phyloP scores from a whole-genome alignment of 2,888 invertebrate species.

The Endotricha flammealis region DNA sequence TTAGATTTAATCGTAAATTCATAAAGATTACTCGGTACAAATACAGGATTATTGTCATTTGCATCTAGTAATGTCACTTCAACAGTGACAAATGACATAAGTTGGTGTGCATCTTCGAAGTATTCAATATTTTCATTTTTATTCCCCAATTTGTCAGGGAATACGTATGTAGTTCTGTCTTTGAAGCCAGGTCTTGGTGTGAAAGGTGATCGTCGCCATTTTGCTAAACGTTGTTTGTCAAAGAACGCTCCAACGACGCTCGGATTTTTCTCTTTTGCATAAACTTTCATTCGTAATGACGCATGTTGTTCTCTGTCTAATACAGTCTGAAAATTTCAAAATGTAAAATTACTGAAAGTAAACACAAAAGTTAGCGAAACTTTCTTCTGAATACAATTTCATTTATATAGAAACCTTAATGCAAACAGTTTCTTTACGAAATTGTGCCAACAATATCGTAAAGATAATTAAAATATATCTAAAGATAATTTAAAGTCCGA shows the following conservation, averaged over 20 bases:
- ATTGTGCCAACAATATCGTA: too few relatives aligned
- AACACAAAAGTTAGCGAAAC: too few relatives aligned
- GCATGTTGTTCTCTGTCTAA: slow-evolving; percentile 88
- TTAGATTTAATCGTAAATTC: slow-evolving; percentile 85
- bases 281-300: slow-evolving; percentile 85
- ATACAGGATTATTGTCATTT: slow-evolving; percentile 94
- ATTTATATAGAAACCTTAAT: too few relatives aligned
- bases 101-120: slow-evolving; percentile 52
- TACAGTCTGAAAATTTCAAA: slow-evolving; percentile 72
- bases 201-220: slow-evolving; percentile 54
- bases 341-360: background rate
- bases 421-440: too few relatives aligned
- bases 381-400: too few relatives aligned
- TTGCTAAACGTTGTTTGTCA: slow-evolving; percentile 58
- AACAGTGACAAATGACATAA: slow-evolving; percentile 81
- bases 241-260: slow-evolving; percentile 79
- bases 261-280: slow-evolving; percentile 86
- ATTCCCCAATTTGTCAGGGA: slow-evolving; percentile 62
- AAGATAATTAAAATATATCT: too few relatives aligned
- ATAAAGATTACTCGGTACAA: slow-evolving; percentile 89
- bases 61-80: slow-evolving; percentile 91
- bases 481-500: too few relatives aligned
- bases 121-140: slow-evolving; percentile 65
- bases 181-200: slow-evolving; percentile 37
- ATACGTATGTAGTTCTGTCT: slow-evolving; percentile 67